These are phyloP conservation scores for Labeo calbasu DNA, from an alignment of 2,797 vertebrate genomes.

Conservation along the genomic window DNA sequence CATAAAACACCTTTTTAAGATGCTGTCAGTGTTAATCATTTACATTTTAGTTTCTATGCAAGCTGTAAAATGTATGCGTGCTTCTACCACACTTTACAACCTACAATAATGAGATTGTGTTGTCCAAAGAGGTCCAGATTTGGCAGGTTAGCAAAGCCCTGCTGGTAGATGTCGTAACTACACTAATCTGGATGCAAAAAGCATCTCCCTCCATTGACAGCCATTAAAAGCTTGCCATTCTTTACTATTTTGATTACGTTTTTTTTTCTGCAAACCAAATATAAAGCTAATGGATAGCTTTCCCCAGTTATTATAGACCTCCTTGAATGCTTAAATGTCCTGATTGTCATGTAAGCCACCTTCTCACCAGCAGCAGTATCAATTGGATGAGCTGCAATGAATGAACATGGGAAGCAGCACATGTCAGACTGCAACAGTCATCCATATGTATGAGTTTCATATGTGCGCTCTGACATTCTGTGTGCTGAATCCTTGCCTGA, in stretches of 20 bases:
- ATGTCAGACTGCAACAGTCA: slow-evolving; percentile 3
- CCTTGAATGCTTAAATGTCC: neutral
- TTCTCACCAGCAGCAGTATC: slow-evolving; percentile 2
- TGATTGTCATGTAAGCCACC: slow-evolving; percentile 4
- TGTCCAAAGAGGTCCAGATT: neutral
- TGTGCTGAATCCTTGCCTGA: slow-evolving; percentile 5
- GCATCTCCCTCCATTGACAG: neutral
- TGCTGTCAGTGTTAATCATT: neutral
- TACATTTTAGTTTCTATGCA: neutral
- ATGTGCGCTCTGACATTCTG: neutral
- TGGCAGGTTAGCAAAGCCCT: neutral
- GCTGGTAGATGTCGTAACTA: neutral
- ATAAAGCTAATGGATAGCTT: neutral
- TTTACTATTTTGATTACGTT: neutral
- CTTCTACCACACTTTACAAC: neutral
- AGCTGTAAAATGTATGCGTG: neutral
- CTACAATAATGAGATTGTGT: neutral
- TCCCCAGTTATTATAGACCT: neutral
- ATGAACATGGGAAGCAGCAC: slow-evolving; percentile 22
- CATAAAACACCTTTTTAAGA: neutral
- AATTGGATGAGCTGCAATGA: slow-evolving; percentile 8
- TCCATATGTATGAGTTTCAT: slow-evolving; percentile 19
- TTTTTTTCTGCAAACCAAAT: neutral
- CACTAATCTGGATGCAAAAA: neutral
- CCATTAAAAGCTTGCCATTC: neutral